Conservation (phyloP, 2,888 invertebrate genomes). For the Sphaerophoria rueppellii region DNA sequence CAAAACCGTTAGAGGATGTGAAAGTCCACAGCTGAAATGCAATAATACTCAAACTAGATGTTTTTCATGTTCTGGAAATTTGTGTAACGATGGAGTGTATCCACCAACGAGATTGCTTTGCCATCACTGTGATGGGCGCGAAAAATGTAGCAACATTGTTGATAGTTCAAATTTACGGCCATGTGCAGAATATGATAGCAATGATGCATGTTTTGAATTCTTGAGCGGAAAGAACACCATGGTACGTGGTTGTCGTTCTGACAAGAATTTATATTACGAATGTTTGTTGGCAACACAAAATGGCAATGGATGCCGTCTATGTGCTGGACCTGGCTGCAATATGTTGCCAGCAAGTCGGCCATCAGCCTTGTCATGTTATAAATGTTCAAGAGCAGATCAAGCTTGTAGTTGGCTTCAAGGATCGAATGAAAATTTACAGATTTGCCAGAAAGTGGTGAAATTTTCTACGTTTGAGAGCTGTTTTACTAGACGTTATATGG, state of each 20-base stretch:
- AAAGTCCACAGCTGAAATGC: slow-evolving; percentile 75
- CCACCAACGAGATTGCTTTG: slow-evolving; percentile 77
- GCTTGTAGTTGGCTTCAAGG: slow-evolving; percentile 57
- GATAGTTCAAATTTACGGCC: slow-evolving; percentile 68
- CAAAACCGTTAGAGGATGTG: slow-evolving; percentile 77
- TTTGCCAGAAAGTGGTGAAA: slow-evolving; percentile 44
- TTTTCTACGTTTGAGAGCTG: slow-evolving; percentile 68
- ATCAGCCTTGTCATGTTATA: slow-evolving; percentile 64
- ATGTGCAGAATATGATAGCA: slow-evolving; percentile 63
- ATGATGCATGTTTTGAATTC: slow-evolving; percentile 77
- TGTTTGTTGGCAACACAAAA: slow-evolving; percentile 74
- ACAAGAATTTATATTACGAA: slow-evolving; percentile 75
- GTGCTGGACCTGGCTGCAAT: slow-evolving; percentile 77
- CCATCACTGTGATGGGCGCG: slow-evolving; percentile 76
- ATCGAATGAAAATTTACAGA: background rate
- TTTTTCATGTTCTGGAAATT: slow-evolving; percentile 75
- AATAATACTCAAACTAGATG: slow-evolving; percentile 73
- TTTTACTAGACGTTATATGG: slow-evolving; percentile 29
- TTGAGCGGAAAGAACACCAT: slow-evolving; percentile 73
- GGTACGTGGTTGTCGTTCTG: slow-evolving; percentile 78
- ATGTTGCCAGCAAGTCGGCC: slow-evolving; percentile 35
- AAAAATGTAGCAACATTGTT: slow-evolving; percentile 43
- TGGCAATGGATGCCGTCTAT: slow-evolving; percentile 74
- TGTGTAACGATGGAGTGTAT: slow-evolving; percentile 78
- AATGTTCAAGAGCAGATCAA: slow-evolving; percentile 54